Conservation (phyloP, 2,113 vertebrate species). For the Gyps fulvus region DNA sequence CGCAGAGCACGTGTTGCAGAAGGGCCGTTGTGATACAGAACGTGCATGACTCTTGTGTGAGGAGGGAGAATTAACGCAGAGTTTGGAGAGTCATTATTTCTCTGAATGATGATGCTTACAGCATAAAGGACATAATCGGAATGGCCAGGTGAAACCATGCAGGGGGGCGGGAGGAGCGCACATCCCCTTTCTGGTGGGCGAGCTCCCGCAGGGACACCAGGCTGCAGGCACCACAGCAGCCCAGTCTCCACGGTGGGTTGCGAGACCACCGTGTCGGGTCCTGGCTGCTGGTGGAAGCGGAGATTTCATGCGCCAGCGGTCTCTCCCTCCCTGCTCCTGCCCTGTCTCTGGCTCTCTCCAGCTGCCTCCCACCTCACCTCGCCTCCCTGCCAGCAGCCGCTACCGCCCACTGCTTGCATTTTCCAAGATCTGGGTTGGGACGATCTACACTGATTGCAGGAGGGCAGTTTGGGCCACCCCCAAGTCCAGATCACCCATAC, state of each 20-base stretch:
- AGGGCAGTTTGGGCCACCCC: neutral
- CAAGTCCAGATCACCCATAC: neutral
- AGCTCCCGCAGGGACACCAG: neutral
- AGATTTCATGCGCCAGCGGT: fast-evolving
- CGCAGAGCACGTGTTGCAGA: neutral
- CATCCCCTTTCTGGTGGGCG: neutral
- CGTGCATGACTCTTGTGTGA: neutral
- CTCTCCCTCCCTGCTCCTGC: neutral
- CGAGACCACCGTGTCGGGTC: fast-evolving
- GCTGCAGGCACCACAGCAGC: neutral
- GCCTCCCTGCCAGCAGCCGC: neutral
- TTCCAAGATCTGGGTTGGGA: neutral
- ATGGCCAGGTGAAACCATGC: neutral
- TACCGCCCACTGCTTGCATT: neutral
- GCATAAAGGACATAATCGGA: fast-evolving
- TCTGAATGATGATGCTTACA: neutral
- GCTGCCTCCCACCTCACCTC: neutral
- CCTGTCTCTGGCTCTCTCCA: neutral
- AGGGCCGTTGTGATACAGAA: neutral
- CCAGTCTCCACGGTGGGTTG: fast-evolving
- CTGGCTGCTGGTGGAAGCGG: fast-evolving
- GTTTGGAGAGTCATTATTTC: neutral
- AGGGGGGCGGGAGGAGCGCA: fast-evolving
- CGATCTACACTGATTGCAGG: fast-evolving
- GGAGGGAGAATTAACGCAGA: neutral